These are phyloP conservation scores for Hypercompe scribonia DNA, from an alignment of 2,888 invertebrate species.

Conservation along the genomic window DNA sequence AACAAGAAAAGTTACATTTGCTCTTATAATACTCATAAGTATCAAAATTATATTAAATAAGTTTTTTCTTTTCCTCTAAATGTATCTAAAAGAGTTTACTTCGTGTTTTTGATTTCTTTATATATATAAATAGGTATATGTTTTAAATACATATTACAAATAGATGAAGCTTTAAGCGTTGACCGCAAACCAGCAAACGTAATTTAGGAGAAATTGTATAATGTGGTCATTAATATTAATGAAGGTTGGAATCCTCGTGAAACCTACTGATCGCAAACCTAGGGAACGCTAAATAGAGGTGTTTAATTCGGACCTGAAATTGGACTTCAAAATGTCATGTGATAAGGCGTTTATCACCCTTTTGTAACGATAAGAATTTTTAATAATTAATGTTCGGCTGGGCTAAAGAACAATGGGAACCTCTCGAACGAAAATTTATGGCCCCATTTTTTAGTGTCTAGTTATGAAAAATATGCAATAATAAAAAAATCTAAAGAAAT, in stretches of 20 bases:
- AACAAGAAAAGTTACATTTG: not conserved
- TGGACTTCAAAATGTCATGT: not conserved
- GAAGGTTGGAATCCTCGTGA: not conserved
- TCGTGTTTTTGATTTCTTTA: not conserved
- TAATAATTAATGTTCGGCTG: too few species aligned
- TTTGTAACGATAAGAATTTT: too few species aligned
- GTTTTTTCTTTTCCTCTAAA: too few species aligned
- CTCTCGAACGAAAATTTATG: too few species aligned
- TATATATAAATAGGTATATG: not conserved
- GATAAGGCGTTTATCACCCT: not conserved
- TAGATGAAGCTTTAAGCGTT: not conserved
- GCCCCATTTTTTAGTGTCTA: too few species aligned
- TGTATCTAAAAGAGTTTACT: not conserved
- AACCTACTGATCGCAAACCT: not conserved
- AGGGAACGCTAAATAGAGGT: not conserved
- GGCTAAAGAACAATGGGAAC: too few species aligned
- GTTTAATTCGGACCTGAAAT: not conserved
- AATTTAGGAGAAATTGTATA: slow-evolving; percentile 4
- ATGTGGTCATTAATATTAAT: slow-evolving; percentile 4
- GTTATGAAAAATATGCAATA: too few species aligned
- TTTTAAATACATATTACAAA: too few species aligned
- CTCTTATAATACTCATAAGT: not conserved
- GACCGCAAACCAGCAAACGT: slow-evolving; percentile 2
- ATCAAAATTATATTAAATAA: too few species aligned
- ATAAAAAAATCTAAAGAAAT: too few species aligned